phyloP scores from a whole-genome alignment of 2,113 vertebrate species.

The Beaufortia kweichowensis region DNA sequence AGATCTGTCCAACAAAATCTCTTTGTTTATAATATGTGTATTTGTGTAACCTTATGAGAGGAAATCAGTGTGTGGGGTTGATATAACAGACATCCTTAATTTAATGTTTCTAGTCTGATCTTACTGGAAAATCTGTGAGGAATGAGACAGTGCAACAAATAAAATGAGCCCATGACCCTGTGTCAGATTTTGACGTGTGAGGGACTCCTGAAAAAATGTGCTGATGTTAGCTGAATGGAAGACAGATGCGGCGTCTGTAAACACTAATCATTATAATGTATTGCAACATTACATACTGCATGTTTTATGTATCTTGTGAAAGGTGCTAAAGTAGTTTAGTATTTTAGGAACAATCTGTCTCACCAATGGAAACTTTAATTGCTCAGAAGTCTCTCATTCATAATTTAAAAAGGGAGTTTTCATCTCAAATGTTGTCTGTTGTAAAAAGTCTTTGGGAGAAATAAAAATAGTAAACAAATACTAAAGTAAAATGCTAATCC shows the following conservation, averaged over 20 bases:
- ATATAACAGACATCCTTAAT: conserved; percentile 37
- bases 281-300: background rate
- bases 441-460: no score
- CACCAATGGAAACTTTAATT: background rate
- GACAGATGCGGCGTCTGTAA: background rate
- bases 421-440: background rate
- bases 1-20: conserved; percentile 8
- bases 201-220: background rate
- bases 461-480: no score
- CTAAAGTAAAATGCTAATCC: no score
- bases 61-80: conserved; percentile 34
- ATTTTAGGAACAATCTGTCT: no score
- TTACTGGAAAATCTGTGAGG: conserved; percentile 21
- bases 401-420: background rate
- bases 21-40: conserved; percentile 22
- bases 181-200: conserved; percentile 8
- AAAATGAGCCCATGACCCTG: background rate
- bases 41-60: conserved; percentile 36
- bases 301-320: no score
- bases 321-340: no score
- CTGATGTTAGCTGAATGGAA: background rate
- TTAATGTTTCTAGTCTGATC: conserved; percentile 16
- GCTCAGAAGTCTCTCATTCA: background rate
- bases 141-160: conserved; percentile 9
- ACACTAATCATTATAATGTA: background rate